A percentile compares a stretch with the other conserved stretches of the same genome.
Evolutionary conservation across 1,140 invertebrate genomes (phyloP).

Genomic region (Zaprionus gabonicus): DNA sequence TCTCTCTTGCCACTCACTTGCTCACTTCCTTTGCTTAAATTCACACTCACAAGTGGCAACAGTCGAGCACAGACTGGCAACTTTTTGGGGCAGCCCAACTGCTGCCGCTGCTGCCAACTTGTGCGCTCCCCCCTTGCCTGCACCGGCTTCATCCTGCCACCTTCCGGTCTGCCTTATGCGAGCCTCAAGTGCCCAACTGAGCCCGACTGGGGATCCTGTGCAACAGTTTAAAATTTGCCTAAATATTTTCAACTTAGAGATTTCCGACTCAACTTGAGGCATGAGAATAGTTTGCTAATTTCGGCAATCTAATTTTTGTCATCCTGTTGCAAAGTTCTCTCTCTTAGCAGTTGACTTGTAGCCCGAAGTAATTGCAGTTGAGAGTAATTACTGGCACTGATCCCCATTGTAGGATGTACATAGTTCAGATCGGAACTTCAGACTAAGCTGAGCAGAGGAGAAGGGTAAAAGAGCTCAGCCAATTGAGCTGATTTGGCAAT

Average conservation of each 20-base stretch:
- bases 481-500: neutral
- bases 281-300: conserved; percentile 74
- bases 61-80: conserved; percentile 7
- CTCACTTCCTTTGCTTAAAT: conserved; percentile 51
- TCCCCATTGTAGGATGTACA: neutral
- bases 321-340: conserved; percentile 69
- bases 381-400: conserved; percentile 34
- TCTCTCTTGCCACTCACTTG: conserved; percentile 26
- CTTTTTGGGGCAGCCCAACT: conserved; percentile 2
- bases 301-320: conserved; percentile 70
- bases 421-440: neutral
- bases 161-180: conserved; percentile 38
- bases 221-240: conserved; percentile 76
- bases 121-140: conserved; percentile 9
- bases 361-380: conserved; percentile 37
- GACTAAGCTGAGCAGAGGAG: neutral
- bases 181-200: conserved; percentile 22
- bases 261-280: conserved; percentile 56
- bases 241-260: conserved; percentile 79
- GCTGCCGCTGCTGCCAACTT: conserved; percentile 59
- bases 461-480: neutral
- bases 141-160: neutral
- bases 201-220: conserved; percentile 10
- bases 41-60: conserved; percentile 53
- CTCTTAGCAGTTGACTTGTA: conserved; percentile 15